Percentiles rank a stretch among this genome's conserved stretches.
Evolutionary conservation across 2,888 invertebrate species (phyloP).

Genomic region (Eueremaeus valkanovi): DNA sequence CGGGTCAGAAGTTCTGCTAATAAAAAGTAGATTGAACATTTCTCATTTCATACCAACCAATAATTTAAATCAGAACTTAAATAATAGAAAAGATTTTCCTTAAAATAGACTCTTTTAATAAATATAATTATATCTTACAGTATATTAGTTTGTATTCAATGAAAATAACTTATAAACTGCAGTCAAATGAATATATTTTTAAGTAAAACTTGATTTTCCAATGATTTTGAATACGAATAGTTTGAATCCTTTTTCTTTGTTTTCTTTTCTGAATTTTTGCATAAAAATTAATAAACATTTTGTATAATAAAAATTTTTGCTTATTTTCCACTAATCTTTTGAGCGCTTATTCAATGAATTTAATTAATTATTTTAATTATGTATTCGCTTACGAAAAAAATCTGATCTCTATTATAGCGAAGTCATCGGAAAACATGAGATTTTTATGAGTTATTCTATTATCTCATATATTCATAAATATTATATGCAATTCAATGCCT

Average conservation of each 20-base stretch:
- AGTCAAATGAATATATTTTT: too few relatives aligned
- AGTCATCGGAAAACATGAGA: conserved; percentile 20
- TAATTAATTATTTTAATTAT: conserved; percentile 34
- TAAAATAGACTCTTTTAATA: too few relatives aligned
- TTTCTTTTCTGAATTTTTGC: background rate
- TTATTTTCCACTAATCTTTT: conserved; percentile 23
- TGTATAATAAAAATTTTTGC: background rate
- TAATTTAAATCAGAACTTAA: conserved; percentile 14
- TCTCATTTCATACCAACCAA: background rate
- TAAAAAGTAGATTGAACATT: background rate
- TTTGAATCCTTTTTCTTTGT: too few relatives aligned
- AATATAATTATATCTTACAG: too few relatives aligned
- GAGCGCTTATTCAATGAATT: conserved; percentile 19
- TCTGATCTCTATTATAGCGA: conserved; percentile 11
- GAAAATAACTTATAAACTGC: too few relatives aligned
- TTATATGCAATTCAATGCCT: conserved; percentile 2
- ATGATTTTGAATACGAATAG: too few relatives aligned
- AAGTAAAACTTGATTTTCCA: too few relatives aligned
- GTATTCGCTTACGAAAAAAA: background rate
- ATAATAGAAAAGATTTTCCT: background rate
- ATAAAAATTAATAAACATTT: conserved; percentile 3
- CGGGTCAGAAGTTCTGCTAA: background rate
- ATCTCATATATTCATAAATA: background rate
- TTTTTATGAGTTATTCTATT: conserved; percentile 6
- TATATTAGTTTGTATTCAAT: too few relatives aligned